These are phyloP conservation scores for Ophiothrix spiculata DNA, from an alignment of 35 echinoderm and acorn worm genomes.

Conservation along the genomic window DNA sequence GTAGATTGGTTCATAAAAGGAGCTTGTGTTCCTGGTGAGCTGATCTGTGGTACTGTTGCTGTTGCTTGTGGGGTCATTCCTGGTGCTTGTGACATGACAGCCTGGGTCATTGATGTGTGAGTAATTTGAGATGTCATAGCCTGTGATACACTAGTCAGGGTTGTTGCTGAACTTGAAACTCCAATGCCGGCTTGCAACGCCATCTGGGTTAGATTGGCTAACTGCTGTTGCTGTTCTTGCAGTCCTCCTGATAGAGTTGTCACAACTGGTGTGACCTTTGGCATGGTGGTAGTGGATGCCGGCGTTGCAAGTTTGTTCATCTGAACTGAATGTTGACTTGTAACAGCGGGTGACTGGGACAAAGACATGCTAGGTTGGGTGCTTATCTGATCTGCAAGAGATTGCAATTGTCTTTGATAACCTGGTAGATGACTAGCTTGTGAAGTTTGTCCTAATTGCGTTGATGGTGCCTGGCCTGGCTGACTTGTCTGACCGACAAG, in stretches of 20 bases:
- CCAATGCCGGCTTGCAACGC: not conserved
- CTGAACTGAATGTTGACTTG: not conserved
- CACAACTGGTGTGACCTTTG: not conserved
- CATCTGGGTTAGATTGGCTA: not conserved
- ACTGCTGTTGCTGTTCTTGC: not conserved
- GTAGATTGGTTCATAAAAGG: not conserved
- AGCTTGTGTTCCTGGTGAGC: not conserved
- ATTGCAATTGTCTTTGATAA: not conserved
- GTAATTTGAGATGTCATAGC: not conserved
- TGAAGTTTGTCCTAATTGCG: not conserved
- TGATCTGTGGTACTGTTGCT: not conserved
- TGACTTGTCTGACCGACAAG: too few species aligned
- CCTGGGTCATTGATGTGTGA: too few species aligned
- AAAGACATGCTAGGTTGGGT: slow-evolving; percentile 7
- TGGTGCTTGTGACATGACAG: not conserved
- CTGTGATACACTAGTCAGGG: not conserved
- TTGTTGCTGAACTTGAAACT: not conserved
- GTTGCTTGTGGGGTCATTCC: too few species aligned
- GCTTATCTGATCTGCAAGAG: not conserved
- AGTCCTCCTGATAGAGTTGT: not conserved
- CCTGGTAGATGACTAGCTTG: not conserved
- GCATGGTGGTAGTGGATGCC: not conserved
- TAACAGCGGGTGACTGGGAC: not conserved
- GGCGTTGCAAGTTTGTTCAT: not conserved
- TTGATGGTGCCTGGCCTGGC: not conserved